Percentiles rank a stretch among this genome's conserved stretches.
Evolutionary conservation across 2,113 vertebrate genomes (phyloP).

Genomic region (Cyanoramphus novaezelandiae): DNA sequence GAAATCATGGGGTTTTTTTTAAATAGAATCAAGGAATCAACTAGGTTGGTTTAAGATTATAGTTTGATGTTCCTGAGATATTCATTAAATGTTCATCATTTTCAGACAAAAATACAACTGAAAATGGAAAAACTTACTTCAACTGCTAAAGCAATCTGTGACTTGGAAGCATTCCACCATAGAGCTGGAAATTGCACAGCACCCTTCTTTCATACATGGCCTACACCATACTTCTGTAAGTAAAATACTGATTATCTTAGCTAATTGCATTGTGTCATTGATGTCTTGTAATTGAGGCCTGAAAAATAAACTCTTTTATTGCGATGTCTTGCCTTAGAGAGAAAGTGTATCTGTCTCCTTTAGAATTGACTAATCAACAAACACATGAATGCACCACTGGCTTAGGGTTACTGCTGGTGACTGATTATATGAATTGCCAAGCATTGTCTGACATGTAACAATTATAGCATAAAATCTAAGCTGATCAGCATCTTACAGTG

Average conservation of each 20-base stretch:
- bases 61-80: not conserved
- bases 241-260: conserved; percentile 18
- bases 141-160: conserved; percentile 82
- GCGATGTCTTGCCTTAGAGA: not conserved
- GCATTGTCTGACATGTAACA: not conserved
- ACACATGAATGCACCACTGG: not conserved
- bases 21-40: not conserved
- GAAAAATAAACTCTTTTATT: conserved; percentile 8
- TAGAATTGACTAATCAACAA: conserved; percentile 30
- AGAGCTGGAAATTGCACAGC: conserved; percentile 55
- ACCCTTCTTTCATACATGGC: conserved; percentile 88
- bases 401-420: conserved; percentile 23
- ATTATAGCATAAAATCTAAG: not conserved
- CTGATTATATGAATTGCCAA: not conserved
- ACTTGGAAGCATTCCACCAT: conserved; percentile 83
- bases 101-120: conserved; percentile 75
- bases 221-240: conserved; percentile 85
- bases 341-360: not conserved
- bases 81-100: not conserved
- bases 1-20: not conserved
- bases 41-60: not conserved
- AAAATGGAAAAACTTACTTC: conserved; percentile 90
- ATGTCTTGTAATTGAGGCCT: not conserved
- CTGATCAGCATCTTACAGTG: not conserved
- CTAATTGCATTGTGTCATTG: not conserved